A percentile compares a stretch with the other conserved stretches of the same genome.
phyloP scores from a whole-genome alignment of 2,888 invertebrate species.

The Liodrosophila aerea region DNA sequence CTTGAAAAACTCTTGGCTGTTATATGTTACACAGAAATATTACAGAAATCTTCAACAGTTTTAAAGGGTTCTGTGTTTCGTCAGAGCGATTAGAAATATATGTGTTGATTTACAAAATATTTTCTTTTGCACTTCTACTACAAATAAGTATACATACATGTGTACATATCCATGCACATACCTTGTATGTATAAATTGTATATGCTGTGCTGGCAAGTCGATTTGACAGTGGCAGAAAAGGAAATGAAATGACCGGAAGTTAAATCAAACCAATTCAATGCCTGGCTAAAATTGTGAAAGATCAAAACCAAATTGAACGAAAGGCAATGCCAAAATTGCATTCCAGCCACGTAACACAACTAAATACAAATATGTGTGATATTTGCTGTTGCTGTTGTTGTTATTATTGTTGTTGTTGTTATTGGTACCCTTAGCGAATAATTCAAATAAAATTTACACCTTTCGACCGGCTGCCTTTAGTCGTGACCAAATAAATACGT shows the following conservation, averaged over 20 bases:
- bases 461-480: conserved; percentile 42
- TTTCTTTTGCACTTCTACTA: too few species aligned
- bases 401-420: conserved; percentile 15
- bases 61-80: too few species aligned
- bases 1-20: too few species aligned
- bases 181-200: too few species aligned
- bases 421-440: conserved; percentile 63
- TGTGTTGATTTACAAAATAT: too few species aligned
- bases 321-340: conserved; percentile 45
- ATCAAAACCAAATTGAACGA: conserved; percentile 50
- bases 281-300: conserved; percentile 31
- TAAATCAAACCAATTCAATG: conserved; percentile 68
- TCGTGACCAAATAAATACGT: conserved; percentile 36
- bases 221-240: conserved; percentile 38
- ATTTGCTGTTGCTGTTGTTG: conserved; percentile 14
- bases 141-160: too few species aligned
- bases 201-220: conserved; percentile 9
- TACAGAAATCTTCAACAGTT: too few species aligned
- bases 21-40: too few species aligned
- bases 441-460: conserved; percentile 78
- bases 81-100: too few species aligned
- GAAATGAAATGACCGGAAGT: conserved; percentile 78
- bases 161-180: too few species aligned
- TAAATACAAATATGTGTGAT: conserved; percentile 51
- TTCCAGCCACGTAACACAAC: conserved; percentile 65